phyloP scores from a whole-genome alignment of 2,888 invertebrate species.

The Ormia ochracea region DNA sequence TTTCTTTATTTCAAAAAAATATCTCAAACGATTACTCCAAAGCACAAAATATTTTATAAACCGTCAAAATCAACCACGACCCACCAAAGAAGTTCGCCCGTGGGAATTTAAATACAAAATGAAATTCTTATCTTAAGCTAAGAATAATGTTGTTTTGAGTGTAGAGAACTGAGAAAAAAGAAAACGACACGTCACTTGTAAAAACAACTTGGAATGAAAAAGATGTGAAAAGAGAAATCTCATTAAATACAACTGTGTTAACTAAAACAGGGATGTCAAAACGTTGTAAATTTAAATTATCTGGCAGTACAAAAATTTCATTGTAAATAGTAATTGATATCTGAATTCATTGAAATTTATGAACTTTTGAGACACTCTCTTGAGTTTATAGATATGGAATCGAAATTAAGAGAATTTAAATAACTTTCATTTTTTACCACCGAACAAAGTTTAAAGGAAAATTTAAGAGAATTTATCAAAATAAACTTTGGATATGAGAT shows the following conservation, averaged over 20 bases:
- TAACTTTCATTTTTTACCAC: no score
- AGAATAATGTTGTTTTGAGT: slow-evolving; percentile 44
- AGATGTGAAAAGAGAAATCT: neutral
- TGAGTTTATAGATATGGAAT: no score
- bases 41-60: slow-evolving; percentile 33
- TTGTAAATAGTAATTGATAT: no score
- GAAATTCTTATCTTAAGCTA: slow-evolving; percentile 46
- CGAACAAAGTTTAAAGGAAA: no score
- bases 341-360: no score
- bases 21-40: slow-evolving; percentile 18
- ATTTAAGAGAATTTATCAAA: no score
- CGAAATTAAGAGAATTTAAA: no score
- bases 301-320: neutral
- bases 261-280: neutral
- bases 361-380: no score
- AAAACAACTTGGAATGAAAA: slow-evolving; percentile 23
- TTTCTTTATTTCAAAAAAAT: slow-evolving; percentile 28
- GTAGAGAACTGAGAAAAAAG: slow-evolving; percentile 53
- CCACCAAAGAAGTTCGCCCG: slow-evolving; percentile 61
- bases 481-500: no score
- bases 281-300: neutral
- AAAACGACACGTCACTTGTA: slow-evolving; percentile 57
- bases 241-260: neutral
- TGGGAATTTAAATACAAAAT: slow-evolving; percentile 67
- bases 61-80: slow-evolving; percentile 29